Conservation (phyloP, 2,888 invertebrate genomes). For the Drosophila subquinaria region DNA sequence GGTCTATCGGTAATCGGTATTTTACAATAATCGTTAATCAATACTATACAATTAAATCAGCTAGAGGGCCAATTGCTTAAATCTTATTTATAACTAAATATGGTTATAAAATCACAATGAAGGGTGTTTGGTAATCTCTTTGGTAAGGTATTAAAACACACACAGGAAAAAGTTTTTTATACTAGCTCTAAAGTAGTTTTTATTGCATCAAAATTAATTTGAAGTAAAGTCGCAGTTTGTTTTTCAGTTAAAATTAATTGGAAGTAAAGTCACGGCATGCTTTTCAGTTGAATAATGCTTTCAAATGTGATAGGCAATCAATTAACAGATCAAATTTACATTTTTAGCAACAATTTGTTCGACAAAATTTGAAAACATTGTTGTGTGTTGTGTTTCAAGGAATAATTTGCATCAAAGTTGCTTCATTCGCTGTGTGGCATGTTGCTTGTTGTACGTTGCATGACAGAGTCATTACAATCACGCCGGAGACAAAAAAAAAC, state of each 20-base stretch:
- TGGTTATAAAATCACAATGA: too few species aligned
- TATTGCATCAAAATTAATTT: too few species aligned
- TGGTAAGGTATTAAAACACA: too few species aligned
- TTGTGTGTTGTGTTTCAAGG: neutral
- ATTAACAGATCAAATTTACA: neutral
- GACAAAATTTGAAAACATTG: slow-evolving; percentile 7
- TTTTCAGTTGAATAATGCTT: neutral
- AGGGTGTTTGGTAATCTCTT: too few species aligned
- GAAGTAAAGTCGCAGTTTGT: neutral
- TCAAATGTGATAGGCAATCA: slow-evolving; percentile 5
- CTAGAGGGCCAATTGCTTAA: too few species aligned
- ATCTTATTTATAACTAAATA: too few species aligned
- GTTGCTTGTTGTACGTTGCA: slow-evolving; percentile 24
- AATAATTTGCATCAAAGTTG: slow-evolving; percentile 26
- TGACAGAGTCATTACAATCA: slow-evolving; percentile 43
- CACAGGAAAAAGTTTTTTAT: too few species aligned
- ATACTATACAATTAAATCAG: too few species aligned
- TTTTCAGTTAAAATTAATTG: neutral
- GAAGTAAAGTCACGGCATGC: too few species aligned
- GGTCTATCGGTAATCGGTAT: too few species aligned
- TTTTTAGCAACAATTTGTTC: neutral
- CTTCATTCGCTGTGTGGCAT: slow-evolving; percentile 23
- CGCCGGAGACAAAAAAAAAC: neutral
- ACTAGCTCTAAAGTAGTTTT: too few species aligned
- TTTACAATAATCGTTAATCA: too few species aligned